Evolutionary conservation across 53 echinoderm and acorn worm genomes (phyloP).

Genomic region (Crossaster papposus): DNA sequence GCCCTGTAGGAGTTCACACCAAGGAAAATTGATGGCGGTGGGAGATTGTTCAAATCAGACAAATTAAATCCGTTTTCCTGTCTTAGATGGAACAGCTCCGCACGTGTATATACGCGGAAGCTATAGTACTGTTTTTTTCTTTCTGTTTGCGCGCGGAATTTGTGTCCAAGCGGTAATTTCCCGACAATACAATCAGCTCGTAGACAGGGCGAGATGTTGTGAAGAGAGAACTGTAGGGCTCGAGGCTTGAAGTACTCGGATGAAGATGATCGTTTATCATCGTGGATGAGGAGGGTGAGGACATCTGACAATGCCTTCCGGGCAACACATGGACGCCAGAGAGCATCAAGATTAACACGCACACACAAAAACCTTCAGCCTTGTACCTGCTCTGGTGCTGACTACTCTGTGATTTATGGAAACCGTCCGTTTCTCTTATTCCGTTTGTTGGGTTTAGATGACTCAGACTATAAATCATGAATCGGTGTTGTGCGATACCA

Average conservation of each 20-base stretch:
- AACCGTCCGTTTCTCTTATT: background rate
- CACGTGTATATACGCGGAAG: background rate
- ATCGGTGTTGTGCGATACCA: background rate
- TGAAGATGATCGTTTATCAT: conserved; percentile 45
- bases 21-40: conserved; percentile 34
- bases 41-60: background rate
- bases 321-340: conserved; percentile 41
- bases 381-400: background rate
- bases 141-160: background rate
- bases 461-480: background rate
- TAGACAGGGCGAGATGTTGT: background rate
- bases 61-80: conserved; percentile 46
- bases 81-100: background rate
- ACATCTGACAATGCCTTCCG: conserved; percentile 53
- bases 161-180: background rate
- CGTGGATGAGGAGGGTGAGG: background rate
- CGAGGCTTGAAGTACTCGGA: conserved; percentile 27
- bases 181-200: background rate
- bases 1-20: conserved; percentile 24
- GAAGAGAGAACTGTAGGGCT: background rate
- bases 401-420: conserved; percentile 5
- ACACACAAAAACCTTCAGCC: conserved; percentile 2
- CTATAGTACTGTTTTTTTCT: too few species aligned
- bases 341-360: conserved; percentile 33
- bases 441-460: background rate